phyloP scores from a whole-genome alignment of 2,888 invertebrate species.

The Cataglyphis altisquamis region DNA sequence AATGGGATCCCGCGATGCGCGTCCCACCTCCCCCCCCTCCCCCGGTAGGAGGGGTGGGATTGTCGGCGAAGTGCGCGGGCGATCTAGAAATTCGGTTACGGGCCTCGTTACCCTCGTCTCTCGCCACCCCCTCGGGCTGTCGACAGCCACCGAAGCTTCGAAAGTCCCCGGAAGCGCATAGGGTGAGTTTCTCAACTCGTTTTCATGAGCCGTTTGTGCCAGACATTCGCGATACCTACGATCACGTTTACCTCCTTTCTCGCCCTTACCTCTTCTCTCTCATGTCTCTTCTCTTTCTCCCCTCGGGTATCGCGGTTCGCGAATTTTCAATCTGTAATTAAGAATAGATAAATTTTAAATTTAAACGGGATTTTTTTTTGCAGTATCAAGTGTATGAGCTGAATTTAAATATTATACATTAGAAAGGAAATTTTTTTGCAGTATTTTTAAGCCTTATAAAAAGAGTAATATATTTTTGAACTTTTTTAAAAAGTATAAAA shows the following conservation, averaged over 20 bases:
- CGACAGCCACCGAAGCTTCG: conserved; percentile 53
- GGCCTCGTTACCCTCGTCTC: conserved; percentile 78
- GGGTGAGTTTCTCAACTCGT: conserved; percentile 71
- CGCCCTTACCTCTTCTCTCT: conserved; percentile 10
- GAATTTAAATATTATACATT: neutral
- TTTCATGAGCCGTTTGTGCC: conserved; percentile 71
- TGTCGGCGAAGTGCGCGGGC: conserved; percentile 59
- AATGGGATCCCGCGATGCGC: conserved; percentile 61
- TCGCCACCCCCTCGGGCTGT: conserved; percentile 70
- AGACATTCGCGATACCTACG: conserved; percentile 60
- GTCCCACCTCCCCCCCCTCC: neutral
- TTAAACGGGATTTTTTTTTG: neutral
- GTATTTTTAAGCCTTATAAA: neutral
- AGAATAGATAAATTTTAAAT: neutral
- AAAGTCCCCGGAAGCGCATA: conserved; percentile 41
- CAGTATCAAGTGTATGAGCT: conserved; percentile 18
- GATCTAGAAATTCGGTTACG: conserved; percentile 77
- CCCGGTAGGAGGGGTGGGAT: conserved; percentile 62
- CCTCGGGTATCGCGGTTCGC: conserved; percentile 25
- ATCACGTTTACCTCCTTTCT: conserved; percentile 49
- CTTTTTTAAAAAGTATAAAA: neutral
- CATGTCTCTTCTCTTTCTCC: neutral
- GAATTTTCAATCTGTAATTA: conserved; percentile 41
- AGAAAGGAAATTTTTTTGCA: neutral
- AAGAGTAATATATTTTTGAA: neutral